A percentile compares a stretch with the other conserved stretches of the same genome.
Evolutionary conservation across 2,113 vertebrate species (phyloP).

Genomic region (Brienomyrus longianalis): DNA sequence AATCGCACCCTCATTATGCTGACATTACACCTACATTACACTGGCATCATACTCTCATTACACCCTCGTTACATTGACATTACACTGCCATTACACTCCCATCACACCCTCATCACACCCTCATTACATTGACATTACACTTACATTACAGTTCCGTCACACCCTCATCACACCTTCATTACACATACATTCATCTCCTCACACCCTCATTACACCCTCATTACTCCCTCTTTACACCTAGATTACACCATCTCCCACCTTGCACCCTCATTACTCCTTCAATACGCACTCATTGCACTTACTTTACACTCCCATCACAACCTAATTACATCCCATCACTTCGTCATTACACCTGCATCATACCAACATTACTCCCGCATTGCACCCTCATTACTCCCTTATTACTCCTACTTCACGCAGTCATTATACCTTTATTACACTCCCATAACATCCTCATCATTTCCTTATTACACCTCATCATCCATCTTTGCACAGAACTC

Average conservation of each 20-base stretch:
- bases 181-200: not conserved
- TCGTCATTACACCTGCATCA: not conserved
- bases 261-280: not conserved
- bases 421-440: not conserved
- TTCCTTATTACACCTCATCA: not conserved
- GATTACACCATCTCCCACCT: not conserved
- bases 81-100: not conserved
- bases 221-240: not conserved
- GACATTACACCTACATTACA: not conserved
- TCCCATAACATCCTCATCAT: not conserved
- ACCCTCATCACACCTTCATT: not conserved
- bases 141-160: not conserved
- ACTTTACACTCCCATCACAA: not conserved
- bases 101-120: not conserved
- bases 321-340: not conserved
- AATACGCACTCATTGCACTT: not conserved
- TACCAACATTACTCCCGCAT: not conserved
- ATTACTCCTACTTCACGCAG: not conserved
- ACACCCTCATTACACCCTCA: not conserved
- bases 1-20: not conserved
- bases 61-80: not conserved
- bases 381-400: not conserved
- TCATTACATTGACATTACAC: not conserved
- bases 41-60: not conserved
- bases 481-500: not conserved